Percentiles rank a stretch among this genome's conserved stretches.
Evolutionary conservation across 2,113 vertebrate genomes (phyloP).

Genomic region (Percina caprodes): DNA sequence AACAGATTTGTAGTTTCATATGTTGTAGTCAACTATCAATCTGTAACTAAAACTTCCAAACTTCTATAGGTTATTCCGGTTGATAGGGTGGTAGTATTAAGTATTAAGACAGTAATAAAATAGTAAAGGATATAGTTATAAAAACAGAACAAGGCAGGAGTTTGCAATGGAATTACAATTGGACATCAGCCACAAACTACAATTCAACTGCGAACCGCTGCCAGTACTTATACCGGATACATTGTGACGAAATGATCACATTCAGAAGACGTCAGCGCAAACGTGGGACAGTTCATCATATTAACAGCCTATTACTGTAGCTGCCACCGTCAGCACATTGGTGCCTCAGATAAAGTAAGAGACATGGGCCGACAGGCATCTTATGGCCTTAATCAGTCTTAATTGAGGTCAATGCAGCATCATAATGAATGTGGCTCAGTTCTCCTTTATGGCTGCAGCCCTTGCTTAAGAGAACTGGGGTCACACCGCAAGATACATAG

Average conservation of each 20-base stretch:
- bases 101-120: too few relatives aligned
- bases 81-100: too few relatives aligned
- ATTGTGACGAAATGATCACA: not conserved
- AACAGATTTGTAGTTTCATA: too few relatives aligned
- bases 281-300: slow-evolving; percentile 50
- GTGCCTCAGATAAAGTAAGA: slow-evolving; percentile 32
- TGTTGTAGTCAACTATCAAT: too few relatives aligned
- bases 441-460: slow-evolving; percentile 5
- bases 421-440: slow-evolving; percentile 52
- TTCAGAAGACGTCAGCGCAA: slow-evolving; percentile 24
- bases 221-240: not conserved
- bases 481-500: not conserved
- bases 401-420: slow-evolving; percentile 70
- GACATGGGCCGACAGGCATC: slow-evolving; percentile 41
- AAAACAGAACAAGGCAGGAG: not conserved
- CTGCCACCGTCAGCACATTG: slow-evolving; percentile 39
- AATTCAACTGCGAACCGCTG: not conserved
- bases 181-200: slow-evolving; percentile 1
- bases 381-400: slow-evolving; percentile 72
- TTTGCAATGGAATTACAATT: not conserved
- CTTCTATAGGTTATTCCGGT: not conserved
- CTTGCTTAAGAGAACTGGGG: slow-evolving; percentile 10
- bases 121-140: too few relatives aligned
- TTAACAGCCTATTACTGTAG: slow-evolving; percentile 41
- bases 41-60: not conserved